Evolutionary conservation across 2,888 invertebrate species (phyloP).

Genomic region (Drosophila pseudotalamancana): DNA sequence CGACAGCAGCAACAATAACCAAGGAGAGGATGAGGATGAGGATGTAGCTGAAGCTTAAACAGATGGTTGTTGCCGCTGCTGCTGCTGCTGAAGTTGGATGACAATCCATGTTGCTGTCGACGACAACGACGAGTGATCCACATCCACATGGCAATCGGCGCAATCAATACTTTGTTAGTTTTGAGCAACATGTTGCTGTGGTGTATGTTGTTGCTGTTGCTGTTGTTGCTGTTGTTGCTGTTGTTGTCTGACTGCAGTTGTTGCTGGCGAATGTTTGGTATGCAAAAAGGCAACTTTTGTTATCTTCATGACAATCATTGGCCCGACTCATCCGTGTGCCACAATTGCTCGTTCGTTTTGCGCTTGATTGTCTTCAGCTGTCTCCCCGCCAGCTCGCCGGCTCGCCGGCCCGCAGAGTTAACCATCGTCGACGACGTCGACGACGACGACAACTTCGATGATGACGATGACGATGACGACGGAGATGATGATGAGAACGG

Average conservation of each 20-base stretch:
- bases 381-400: slow-evolving; percentile 21
- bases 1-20: slow-evolving; percentile 66
- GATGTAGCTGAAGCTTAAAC: slow-evolving; percentile 39
- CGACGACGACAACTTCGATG: slow-evolving; percentile 36
- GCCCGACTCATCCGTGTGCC: slow-evolving; percentile 75
- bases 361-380: slow-evolving; percentile 72
- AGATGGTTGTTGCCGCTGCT: slow-evolving; percentile 32
- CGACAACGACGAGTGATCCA: slow-evolving; percentile 73
- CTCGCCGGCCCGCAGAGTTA: slow-evolving; percentile 32
- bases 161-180: slow-evolving; percentile 79
- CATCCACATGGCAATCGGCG: slow-evolving; percentile 75
- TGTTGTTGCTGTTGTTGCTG: slow-evolving; percentile 39
- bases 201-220: slow-evolving; percentile 45
- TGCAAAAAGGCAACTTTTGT: slow-evolving; percentile 81
- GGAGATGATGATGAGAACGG: slow-evolving; percentile 55
- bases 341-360: slow-evolving; percentile 78
- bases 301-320: slow-evolving; percentile 79
- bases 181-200: slow-evolving; percentile 74
- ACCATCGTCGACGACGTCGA: neutral
- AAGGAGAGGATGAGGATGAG: slow-evolving; percentile 69
- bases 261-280: slow-evolving; percentile 70
- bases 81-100: slow-evolving; percentile 57
- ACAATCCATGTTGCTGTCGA: slow-evolving; percentile 76
- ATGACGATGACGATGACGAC: slow-evolving; percentile 55
- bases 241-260: slow-evolving; percentile 29